A percentile compares a stretch with the other conserved stretches of the same genome.
phyloP scores from a whole-genome alignment of 2,797 vertebrate species.

The Diplodus sargus region DNA sequence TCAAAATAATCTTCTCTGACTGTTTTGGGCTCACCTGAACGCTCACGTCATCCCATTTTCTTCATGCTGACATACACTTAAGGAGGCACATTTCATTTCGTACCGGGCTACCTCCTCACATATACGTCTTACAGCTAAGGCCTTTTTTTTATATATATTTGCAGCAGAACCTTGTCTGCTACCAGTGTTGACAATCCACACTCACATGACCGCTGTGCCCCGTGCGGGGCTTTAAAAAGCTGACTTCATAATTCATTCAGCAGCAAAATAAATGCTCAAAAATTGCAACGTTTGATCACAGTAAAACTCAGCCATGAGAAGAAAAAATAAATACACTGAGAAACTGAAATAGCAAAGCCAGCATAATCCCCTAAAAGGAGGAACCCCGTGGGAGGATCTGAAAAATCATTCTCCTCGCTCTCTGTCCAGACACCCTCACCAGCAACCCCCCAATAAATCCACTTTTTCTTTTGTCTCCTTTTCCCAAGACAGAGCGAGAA shows the following conservation, averaged over 20 bases:
- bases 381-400: conserved; percentile 62
- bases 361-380: conserved; percentile 69
- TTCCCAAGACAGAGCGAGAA: conserved; percentile 54
- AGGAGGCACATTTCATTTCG: conserved; percentile 68
- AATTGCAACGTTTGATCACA: conserved; percentile 81
- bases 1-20: conserved; percentile 37
- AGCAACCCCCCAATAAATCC: conserved; percentile 25
- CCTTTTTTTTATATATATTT: conserved; percentile 36
- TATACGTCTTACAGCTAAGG: conserved; percentile 63
- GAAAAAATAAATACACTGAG: conserved; percentile 83
- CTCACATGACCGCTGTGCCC: conserved; percentile 50
- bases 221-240: conserved; percentile 44
- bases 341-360: conserved; percentile 78
- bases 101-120: conserved; percentile 49
- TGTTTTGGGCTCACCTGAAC: conserved; percentile 33
- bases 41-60: conserved; percentile 26
- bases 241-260: conserved; percentile 72
- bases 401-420: conserved; percentile 50
- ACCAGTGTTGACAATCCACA: conserved; percentile 55
- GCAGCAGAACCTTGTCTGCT: conserved; percentile 58
- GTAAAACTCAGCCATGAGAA: conserved; percentile 81
- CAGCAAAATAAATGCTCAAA: conserved; percentile 76
- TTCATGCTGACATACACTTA: conserved; percentile 40
- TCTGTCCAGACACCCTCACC: conserved; percentile 47
- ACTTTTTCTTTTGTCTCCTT: conserved; percentile 45